Evolutionary conservation across 2,888 invertebrate species (phyloP).

Genomic region (Sturmia bella): DNA sequence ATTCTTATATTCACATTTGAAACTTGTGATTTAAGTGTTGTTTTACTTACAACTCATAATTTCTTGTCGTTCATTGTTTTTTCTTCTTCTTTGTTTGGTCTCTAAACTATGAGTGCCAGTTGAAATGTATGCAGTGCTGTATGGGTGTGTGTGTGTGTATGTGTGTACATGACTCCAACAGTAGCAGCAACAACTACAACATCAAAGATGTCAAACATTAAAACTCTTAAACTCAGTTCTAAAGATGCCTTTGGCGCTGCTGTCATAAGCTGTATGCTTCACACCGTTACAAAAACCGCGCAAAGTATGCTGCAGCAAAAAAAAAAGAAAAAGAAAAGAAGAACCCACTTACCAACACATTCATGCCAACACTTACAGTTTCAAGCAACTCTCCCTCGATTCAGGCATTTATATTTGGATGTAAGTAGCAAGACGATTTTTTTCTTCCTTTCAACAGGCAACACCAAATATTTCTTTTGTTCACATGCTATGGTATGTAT

Average conservation of each 20-base stretch:
- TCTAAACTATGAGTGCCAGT: background rate
- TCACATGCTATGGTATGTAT: conserved; percentile 11
- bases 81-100: background rate
- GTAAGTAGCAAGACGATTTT: conserved; percentile 5
- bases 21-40: conserved; percentile 18
- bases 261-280: conserved; percentile 66
- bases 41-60: conserved; percentile 14
- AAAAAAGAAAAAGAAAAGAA: conserved; percentile 20
- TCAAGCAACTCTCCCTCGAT: conserved; percentile 32
- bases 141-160: background rate
- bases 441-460: background rate
- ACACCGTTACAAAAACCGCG: conserved; percentile 55
- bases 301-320: conserved; percentile 40
- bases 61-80: background rate
- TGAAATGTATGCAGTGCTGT: background rate
- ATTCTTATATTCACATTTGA: conserved; percentile 14
- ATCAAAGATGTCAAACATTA: conserved; percentile 67
- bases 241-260: conserved; percentile 62
- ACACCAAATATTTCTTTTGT: conserved; percentile 33
- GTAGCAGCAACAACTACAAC: conserved; percentile 44
- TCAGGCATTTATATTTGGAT: conserved; percentile 15
- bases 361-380: background rate
- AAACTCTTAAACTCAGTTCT: conserved; percentile 53
- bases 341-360: background rate
- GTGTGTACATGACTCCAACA: conserved; percentile 32